phyloP scores from a whole-genome alignment of 2,113 vertebrate genomes.

The Nycticryphes semicollaris region DNA sequence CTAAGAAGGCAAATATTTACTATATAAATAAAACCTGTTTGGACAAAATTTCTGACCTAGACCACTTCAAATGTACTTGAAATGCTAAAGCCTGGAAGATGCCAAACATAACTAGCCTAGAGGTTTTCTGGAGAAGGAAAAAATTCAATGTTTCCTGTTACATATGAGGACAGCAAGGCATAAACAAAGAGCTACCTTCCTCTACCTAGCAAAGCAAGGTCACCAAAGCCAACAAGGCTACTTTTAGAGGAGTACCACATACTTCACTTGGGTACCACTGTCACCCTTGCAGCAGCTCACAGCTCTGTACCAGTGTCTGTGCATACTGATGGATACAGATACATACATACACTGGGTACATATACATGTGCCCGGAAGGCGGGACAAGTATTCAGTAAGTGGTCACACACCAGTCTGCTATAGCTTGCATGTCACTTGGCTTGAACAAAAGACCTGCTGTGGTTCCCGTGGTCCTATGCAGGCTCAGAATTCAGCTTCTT shows the following conservation, averaged over 20 bases:
- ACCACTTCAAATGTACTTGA: background rate
- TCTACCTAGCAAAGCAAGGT: background rate
- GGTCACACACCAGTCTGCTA: background rate
- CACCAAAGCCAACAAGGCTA: background rate
- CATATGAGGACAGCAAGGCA: background rate
- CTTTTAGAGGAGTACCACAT: background rate
- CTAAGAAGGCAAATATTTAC: background rate
- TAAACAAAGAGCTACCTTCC: background rate
- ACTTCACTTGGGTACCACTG: fast-evolving
- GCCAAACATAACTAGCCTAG: background rate
- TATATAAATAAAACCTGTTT: background rate
- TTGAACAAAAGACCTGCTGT: background rate
- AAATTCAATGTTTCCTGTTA: background rate
- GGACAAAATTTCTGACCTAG: background rate
- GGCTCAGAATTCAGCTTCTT: background rate
- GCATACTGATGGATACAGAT: background rate
- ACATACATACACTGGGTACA: background rate
- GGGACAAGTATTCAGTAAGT: fast-evolving
- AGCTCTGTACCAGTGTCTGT: background rate
- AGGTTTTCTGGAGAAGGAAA: background rate
- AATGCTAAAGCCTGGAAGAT: background rate
- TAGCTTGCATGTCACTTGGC: background rate
- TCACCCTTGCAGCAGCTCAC: background rate
- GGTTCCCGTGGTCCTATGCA: fast-evolving
- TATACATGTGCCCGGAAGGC: fast-evolving